Base-by-base conservation (phyloP, 2,113 vertebrate genomes). In the Corythaeola cristata region DNA sequence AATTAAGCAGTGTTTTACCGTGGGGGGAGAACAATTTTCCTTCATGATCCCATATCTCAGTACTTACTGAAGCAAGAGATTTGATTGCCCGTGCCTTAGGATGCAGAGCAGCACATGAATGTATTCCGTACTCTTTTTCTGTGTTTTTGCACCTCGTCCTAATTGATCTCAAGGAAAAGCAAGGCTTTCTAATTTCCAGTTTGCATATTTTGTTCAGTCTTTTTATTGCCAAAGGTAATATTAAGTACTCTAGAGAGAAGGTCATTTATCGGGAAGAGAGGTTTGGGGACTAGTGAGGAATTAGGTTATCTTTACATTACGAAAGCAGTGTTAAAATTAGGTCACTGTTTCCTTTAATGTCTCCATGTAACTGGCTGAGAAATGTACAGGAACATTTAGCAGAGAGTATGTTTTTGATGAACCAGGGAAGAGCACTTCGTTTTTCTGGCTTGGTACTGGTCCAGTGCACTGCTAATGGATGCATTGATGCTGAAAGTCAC, bases 301-400 rank as follows among this genome's bases (percentile, higher is more conserved):
- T 81, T 71, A 87, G 93, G 77, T 92, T 94, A 78, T 89, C 69
- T 81, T 92, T 87, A 84, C 69, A 68, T 94, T 95, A 92, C 50
- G 87, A 95, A 96, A 95, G 62, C 72, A 60, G 27, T 85, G 87
- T 92, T 87, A 92, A 62, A 96, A 94, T 87, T 94, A 72, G 89
- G 87, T 91, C 91, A 73, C 77, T 49, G 26, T 84, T 94, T 91
- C 49, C 52, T 92, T 94, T 94, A 95, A 94, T 82, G 60, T 87
- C 45, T 82, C 44, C 23, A 2, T 75, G 33, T 89, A 82, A 72
- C 45, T 91, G 89, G 23, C 66, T 94, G 81, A 78, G 69, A 95
- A 84, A 91, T 47, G 30, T 75, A 39, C 2, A 3, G 49, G 35
- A 75, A 79, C 90, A 67, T 2, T 47, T 32, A 75, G n/a, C 37